A percentile compares a stretch with the other conserved stretches of the same genome.
These are phyloP conservation scores for Lycophotia porphyrea DNA, from an alignment of 2,888 invertebrate species.

Conservation along the genomic window DNA sequence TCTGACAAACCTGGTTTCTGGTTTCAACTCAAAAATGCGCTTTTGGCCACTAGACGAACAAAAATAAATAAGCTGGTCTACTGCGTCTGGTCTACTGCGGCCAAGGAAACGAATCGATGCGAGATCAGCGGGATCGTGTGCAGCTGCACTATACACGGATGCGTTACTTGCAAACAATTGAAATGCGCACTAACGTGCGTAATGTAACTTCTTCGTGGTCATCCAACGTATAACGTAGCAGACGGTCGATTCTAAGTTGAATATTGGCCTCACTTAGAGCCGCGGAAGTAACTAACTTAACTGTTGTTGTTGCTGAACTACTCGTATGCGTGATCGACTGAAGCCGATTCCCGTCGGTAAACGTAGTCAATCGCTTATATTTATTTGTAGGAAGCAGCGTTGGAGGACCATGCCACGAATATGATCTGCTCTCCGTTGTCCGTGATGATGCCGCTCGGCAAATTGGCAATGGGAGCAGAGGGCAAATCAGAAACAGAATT, in stretches of 20 bases:
- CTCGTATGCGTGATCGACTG: background rate
- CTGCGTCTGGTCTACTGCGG: background rate
- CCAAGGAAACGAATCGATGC: background rate
- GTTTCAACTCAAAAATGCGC: background rate
- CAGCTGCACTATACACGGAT: background rate
- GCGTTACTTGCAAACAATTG: background rate
- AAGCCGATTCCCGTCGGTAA: background rate
- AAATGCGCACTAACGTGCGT: background rate
- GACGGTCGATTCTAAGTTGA: background rate
- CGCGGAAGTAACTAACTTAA: too few species aligned
- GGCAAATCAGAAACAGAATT: constrained; percentile 64
- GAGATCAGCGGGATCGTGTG: background rate
- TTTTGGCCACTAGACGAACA: background rate
- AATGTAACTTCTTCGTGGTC: background rate
- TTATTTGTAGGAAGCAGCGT: constrained; percentile 67
- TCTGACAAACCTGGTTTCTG: too few species aligned
- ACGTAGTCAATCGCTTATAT: background rate
- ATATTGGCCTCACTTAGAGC: background rate
- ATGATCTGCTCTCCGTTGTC: constrained; percentile 79
- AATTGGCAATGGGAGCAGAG: constrained; percentile 76
- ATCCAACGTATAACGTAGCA: background rate
- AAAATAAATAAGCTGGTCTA: background rate
- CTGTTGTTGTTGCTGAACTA: background rate
- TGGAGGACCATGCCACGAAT: constrained; percentile 56
- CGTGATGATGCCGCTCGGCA: constrained; percentile 77